A percentile compares a stretch with the other conserved stretches of the same genome.
Conservation (phyloP, 2,797 vertebrate genomes). For the Nasua narica region DNA sequence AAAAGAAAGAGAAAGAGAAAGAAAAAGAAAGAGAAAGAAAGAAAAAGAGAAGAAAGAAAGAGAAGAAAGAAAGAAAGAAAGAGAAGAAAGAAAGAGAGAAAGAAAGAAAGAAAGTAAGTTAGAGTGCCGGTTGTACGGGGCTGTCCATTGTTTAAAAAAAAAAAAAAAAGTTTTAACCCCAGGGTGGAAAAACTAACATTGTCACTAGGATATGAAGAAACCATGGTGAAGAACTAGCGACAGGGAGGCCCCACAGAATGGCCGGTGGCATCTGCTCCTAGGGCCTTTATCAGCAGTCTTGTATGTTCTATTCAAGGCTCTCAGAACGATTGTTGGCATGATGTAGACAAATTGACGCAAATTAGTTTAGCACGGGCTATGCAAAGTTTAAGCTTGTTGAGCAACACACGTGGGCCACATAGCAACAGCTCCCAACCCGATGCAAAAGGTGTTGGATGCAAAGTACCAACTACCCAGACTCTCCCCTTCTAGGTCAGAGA, state of each 20-base stretch:
- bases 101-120: constrained; percentile 47
- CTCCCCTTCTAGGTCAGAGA: not conserved
- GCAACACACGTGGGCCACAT: constrained; percentile 78
- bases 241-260: constrained; percentile 81
- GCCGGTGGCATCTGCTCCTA: constrained; percentile 83
- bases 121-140: constrained; percentile 81
- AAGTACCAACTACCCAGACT: not conserved
- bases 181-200: constrained; percentile 86
- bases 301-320: constrained; percentile 81
- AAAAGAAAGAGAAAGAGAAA: not conserved
- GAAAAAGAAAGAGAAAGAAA: not conserved
- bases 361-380: constrained; percentile 87
- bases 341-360: constrained; percentile 91
- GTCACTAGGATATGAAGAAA: constrained; percentile 89
- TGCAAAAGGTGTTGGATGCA: constrained; percentile 3
- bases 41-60: not conserved
- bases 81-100: not conserved
- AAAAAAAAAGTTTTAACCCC: constrained; percentile 83
- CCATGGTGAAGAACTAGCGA: constrained; percentile 88
- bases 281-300: constrained; percentile 83
- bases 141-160: constrained; percentile 81
- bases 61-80: not conserved
- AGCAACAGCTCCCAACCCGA: constrained; percentile 80
- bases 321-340: constrained; percentile 84
- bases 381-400: constrained; percentile 85